Evolutionary conservation across 2,888 invertebrate genomes (phyloP).

Genomic region (Sinotaia quadrata): DNA sequence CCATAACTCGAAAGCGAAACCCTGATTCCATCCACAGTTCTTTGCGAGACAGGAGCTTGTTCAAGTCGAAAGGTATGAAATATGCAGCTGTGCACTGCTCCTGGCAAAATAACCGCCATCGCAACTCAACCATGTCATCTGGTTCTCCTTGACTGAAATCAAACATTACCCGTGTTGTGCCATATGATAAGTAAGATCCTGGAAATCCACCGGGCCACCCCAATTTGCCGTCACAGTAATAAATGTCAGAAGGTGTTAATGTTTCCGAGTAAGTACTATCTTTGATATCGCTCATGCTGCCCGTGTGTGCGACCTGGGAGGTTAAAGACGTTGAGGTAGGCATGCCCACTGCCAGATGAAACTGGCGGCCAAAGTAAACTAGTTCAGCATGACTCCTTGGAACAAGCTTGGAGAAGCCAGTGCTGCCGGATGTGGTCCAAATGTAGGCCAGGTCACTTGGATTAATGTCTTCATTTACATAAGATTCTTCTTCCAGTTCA

Average conservation of each 20-base stretch:
- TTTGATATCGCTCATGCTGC: no score
- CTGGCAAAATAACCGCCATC: constrained; percentile 31
- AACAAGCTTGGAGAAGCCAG: constrained; percentile 40
- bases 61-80: constrained; percentile 30
- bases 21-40: no score
- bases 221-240: constrained; percentile 31
- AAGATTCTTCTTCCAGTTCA: no score
- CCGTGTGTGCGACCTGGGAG: no score
- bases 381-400: constrained; percentile 30
- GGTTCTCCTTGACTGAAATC: constrained; percentile 27
- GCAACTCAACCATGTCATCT: constrained; percentile 14
- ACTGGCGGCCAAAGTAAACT: constrained; percentile 26
- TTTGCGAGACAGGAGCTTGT: constrained; percentile 17
- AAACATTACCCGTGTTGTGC: constrained; percentile 33
- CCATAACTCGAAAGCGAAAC: no score
- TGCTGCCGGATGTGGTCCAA: constrained; percentile 40
- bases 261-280: constrained; percentile 20
- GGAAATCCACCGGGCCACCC: constrained; percentile 42
- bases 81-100: constrained; percentile 34
- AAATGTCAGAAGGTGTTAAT: constrained; percentile 17
- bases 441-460: constrained; percentile 31
- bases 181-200: constrained; percentile 36
- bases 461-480: no score
- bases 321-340: no score
- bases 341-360: no score